phyloP scores from a whole-genome alignment of 2,888 invertebrate species.

The Tanypteryx hageni region DNA sequence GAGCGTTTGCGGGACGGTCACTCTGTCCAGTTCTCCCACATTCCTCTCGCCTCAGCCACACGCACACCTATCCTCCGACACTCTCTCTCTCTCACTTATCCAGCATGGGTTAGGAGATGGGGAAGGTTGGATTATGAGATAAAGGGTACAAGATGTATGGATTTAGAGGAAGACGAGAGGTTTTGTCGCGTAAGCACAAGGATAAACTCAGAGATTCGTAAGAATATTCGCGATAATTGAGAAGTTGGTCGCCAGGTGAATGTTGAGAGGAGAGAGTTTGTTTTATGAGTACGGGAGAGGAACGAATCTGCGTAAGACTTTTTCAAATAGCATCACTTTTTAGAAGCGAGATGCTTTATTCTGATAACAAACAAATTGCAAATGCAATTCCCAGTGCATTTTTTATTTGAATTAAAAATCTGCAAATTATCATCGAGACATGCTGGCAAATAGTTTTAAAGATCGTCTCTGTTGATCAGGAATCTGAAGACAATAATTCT shows the following conservation, averaged over 20 bases:
- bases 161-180: not conserved
- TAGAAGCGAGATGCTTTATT: too few relatives aligned
- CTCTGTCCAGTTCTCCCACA: not conserved
- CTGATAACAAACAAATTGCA: too few relatives aligned
- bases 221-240: slow-evolving; percentile 39
- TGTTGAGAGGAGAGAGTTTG: not conserved
- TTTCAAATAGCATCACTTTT: not conserved
- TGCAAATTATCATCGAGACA: too few relatives aligned
- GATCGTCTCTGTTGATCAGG: too few relatives aligned
- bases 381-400: too few relatives aligned
- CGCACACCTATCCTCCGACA: slow-evolving; percentile 10
- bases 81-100: slow-evolving; percentile 5
- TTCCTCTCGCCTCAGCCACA: not conserved
- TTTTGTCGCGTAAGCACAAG: not conserved
- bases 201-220: not conserved
- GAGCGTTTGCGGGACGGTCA: slow-evolving; percentile 26
- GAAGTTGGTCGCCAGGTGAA: not conserved
- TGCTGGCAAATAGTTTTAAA: too few relatives aligned
- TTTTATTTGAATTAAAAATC: too few relatives aligned
- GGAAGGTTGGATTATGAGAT: not conserved
- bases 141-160: too few relatives aligned
- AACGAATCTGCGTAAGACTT: not conserved
- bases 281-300: not conserved
- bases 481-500: too few relatives aligned
- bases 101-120: slow-evolving; percentile 10